Evolutionary conservation across 2,888 invertebrate genomes (phyloP).

Genomic region (Thysanoteuthis rhombus): DNA sequence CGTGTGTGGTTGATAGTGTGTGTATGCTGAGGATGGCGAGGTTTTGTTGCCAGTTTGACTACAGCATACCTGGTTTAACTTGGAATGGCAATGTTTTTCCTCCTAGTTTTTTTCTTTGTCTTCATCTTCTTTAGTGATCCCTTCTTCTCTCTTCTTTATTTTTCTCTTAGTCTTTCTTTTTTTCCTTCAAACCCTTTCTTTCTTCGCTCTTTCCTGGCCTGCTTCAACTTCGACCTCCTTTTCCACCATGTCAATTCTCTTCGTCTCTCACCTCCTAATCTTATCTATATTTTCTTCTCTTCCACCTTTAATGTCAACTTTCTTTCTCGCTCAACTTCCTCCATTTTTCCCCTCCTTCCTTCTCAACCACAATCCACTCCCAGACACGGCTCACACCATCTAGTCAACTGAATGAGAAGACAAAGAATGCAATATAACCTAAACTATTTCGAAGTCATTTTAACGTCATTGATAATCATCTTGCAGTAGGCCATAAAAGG

Average conservation of each 20-base stretch:
- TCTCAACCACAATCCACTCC: neutral
- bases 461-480: too few relatives aligned
- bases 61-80: too few relatives aligned
- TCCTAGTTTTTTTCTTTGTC: neutral
- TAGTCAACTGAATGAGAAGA: too few relatives aligned
- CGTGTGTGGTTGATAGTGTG: neutral
- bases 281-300: neutral
- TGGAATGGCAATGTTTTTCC: too few relatives aligned
- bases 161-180: neutral
- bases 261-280: too few relatives aligned
- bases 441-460: too few relatives aligned
- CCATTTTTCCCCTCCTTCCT: neutral
- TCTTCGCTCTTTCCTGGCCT: neutral
- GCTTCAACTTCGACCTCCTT: neutral
- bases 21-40: too few relatives aligned
- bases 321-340: neutral
- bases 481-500: too few relatives aligned
- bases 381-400: too few relatives aligned
- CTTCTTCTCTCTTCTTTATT: neutral
- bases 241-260: neutral
- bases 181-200: neutral
- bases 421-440: too few relatives aligned
- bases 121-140: neutral
- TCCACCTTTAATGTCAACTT: neutral
- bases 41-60: too few relatives aligned